These are phyloP conservation scores for Schrankia costaestrigalis DNA, from an alignment of 2,888 invertebrate genomes.

Conservation along the genomic window DNA sequence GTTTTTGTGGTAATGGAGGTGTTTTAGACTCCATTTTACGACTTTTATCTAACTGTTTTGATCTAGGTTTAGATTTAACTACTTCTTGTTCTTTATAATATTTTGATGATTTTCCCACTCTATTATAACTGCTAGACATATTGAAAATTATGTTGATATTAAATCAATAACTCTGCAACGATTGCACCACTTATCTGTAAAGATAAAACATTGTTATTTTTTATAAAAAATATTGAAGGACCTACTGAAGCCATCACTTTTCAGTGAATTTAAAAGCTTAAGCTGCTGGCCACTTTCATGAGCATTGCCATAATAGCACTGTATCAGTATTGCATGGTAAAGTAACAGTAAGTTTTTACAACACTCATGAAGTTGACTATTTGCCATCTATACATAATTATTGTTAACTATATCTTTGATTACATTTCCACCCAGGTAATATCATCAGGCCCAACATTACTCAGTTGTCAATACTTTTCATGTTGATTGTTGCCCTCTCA, in stretches of 20 bases:
- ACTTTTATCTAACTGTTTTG: constrained; percentile 36
- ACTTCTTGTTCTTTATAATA: constrained; percentile 40
- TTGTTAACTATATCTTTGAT: constrained; percentile 72
- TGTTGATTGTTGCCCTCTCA: constrained; percentile 47
- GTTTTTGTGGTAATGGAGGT: constrained; percentile 57
- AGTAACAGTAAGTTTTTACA: constrained; percentile 17
- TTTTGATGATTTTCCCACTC: constrained; percentile 40
- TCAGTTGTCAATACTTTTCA: constrained; percentile 56
- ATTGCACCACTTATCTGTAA: constrained; percentile 54
- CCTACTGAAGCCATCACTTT: constrained; percentile 21
- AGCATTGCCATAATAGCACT: constrained; percentile 31
- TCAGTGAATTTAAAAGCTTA: constrained; percentile 39
- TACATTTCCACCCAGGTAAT: constrained; percentile 75
- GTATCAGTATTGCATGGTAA: constrained; percentile 2
- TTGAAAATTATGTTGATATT: constrained; percentile 19
- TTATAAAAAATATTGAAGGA: constrained; percentile 16
- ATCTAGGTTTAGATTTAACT: constrained; percentile 39
- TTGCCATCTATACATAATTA: constrained; percentile 43
- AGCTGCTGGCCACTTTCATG: constrained; percentile 46
- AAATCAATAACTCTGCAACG: constrained; percentile 24
- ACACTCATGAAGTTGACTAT: constrained; percentile 60
- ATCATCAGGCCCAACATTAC: constrained; percentile 62
- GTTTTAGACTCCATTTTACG: constrained; percentile 53
- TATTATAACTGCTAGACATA: constrained; percentile 51
- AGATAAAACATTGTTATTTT: constrained; percentile 35